Evolutionary conservation across 2,113 vertebrate species (phyloP), one percentile per base, ranked within the genome.

Genomic region (Varanus komodoensis): DNA sequence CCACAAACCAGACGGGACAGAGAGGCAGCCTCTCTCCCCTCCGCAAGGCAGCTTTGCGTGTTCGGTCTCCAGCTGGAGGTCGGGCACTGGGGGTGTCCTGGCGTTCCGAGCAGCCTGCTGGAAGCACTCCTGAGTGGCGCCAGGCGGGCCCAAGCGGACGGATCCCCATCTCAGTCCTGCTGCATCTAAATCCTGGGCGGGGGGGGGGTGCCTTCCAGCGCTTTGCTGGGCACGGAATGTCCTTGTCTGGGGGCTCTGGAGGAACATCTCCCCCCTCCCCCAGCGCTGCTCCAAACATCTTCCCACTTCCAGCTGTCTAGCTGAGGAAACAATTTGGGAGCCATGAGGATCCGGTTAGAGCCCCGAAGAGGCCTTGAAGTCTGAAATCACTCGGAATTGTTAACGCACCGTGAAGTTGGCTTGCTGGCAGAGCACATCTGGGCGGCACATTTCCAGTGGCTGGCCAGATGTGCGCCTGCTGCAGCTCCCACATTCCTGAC

Each of bases 401-500:
- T 75, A n/a, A 64, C 80, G 75, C 25, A 48, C 69, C 38, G 38
- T 77, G 71, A 64, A 75, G 87, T 89, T 83, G 54, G 69, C 87
- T 82, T n/a, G n/a, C 79, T 74, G n/a, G 4, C 29, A 82, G n/a
- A 25, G 61, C 73, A 84, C 82, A 89, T 89, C 88, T 89, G 88
- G 88, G 73, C 52, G 54, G 74, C 73, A 78, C 5, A 68, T 78
- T 77, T 34, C 12, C 82, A 50, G 57, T 1, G 82, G 44, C 73
- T 27, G 74, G 17, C 73, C 82, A 89, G 82, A 78, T 89, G 88
- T 84, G 88, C 5, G 44, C 21, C 4, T 25, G 44, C 29, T 34
- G 8, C 57, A 67, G 7, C 38, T 50, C 52, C 7, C 8, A 21
- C 61, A 68, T 84, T 78, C 82, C 88, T 68, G 32, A 17, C 57